Evolutionary conservation across 2,113 vertebrate species (phyloP), one percentile per base, ranked within the genome.

Genomic region (Gopherus evgoodei): DNA sequence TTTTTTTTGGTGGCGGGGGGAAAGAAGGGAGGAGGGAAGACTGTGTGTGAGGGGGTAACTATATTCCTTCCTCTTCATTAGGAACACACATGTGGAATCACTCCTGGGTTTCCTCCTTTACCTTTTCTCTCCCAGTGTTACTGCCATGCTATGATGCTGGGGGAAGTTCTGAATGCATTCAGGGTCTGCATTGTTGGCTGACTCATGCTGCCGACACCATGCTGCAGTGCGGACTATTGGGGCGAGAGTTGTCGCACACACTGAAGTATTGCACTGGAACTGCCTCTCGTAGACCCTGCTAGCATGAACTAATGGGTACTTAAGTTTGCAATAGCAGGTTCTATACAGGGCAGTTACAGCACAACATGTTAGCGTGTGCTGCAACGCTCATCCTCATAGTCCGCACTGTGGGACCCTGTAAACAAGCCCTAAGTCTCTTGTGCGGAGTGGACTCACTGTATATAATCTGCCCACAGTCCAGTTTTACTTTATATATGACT

Each of bases 401-500:
- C 35, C 8, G 9, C 17, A 69, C 35, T n/a, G 17, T 8, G 17
- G 65, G 35, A 19, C 17, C 65, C 65, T 69, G 14, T 53, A 4
- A 27, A 54, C 35, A 81, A 49, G 78, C n/a, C 42, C 17, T 83
- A 8, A 6, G 53, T 35, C 8, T 83, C 72, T 42, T 6, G 22
- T 1, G 3, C 22, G 21, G 81, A 75, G 6, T 24, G 86, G 50
- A 81, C 88, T 5, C 12, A 2, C 3, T 2, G 8, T 3, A 0
- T 0, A 3, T 54, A 42, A 14, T 38, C 83, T 89, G 49, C 54
- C 75, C 42, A 81, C 86, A 62, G 42, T 6, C 59, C 54, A 17
- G 69, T 56, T 89, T 95, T 89, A 53, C 91, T 95, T 93, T 62
- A 91, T 42, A 90, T 38, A 57, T n/a, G 59, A 59, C 50, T 24